Base-by-base conservation (phyloP, 1,140 invertebrate species). In the Drosophila sproati region DNA sequence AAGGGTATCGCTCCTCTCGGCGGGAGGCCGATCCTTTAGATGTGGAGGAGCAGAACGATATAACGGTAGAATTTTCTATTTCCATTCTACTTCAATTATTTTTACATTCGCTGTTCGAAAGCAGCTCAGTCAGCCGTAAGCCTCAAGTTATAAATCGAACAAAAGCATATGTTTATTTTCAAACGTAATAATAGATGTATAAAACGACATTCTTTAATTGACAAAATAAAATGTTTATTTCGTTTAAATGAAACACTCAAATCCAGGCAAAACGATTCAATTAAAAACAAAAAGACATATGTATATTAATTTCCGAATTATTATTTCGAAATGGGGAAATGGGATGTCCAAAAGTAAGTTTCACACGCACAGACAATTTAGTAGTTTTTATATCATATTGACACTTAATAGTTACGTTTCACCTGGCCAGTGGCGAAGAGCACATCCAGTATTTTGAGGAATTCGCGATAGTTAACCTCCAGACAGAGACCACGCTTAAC, bases 401-500 rank as follows among this genome's bases (percentile, higher is more conserved):
- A 45, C 32, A 61, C 10, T 10, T 37, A 92, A 73, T 91, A 92
- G 62, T 92, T 92, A 48, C 91, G 88, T 55, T 92, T 92, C 12
- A 89, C 63, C 50, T 92, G 91, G 2, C 88, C 85, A 0, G 91
- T 92, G 45, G 70, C 31, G 47, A 70, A 82, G 5, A 92, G 81
- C 10, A 91, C 79, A 39, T 91, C 82, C 5, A 92, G 60, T 31
- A 88, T 88, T 12, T 91, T 90, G 0, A 92, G 73, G 69, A 92
- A 92, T 20, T 91, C 87, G 1, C 91, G 88, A 54, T 92, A 92
- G 55, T 92, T 91, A 35, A 92, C 76, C 63, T 92, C 91, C 62
- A 92, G 32, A 37, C 80, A 82, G 45, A 91, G 51, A 52, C 91
- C 94, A 55, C 94, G 93, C 76, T 94, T 93, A 31, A 94, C 93